phyloP scores from a whole-genome alignment of 92 coral and sea anemone species.

The Epizoanthus illoricatus region DNA sequence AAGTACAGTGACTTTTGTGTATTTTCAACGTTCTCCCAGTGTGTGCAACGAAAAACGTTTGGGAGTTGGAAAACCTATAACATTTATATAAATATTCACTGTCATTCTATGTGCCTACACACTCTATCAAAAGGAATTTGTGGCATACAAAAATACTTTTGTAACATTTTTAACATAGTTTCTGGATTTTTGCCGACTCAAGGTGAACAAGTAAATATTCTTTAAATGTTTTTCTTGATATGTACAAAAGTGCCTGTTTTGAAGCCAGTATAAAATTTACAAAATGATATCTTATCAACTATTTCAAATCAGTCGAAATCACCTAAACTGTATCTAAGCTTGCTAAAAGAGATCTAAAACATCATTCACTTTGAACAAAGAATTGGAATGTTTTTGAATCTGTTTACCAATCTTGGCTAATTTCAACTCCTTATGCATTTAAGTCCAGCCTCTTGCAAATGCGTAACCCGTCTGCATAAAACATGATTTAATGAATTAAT shows the following conservation, averaged over 20 bases:
- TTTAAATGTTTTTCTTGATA: background rate
- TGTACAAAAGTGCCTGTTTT: slow-evolving; percentile 11
- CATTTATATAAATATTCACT: slow-evolving; percentile 5
- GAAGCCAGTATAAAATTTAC: slow-evolving; percentile 31
- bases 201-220: slow-evolving; percentile 11
- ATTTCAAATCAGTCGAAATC: background rate
- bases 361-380: background rate
- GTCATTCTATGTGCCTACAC: background rate
- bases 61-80: background rate
- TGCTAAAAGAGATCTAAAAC: background rate
- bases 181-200: background rate
- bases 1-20: slow-evolving; percentile 8
- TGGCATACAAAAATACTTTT: slow-evolving; percentile 27
- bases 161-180: background rate
- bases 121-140: slow-evolving; percentile 10
- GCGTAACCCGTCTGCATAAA: slow-evolving; percentile 47
- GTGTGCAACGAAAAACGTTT: slow-evolving; percentile 5
- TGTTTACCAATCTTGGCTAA: background rate
- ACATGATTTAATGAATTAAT: slow-evolving; percentile 61
- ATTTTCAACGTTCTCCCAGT: slow-evolving; percentile 1
- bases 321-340: background rate
- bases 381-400: background rate
- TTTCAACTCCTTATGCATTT: slow-evolving; percentile 1
- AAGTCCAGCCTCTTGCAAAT: slow-evolving; percentile 20
- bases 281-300: background rate